phyloP scores from a whole-genome alignment of 2,888 invertebrate genomes.

The Baccha elongata region DNA sequence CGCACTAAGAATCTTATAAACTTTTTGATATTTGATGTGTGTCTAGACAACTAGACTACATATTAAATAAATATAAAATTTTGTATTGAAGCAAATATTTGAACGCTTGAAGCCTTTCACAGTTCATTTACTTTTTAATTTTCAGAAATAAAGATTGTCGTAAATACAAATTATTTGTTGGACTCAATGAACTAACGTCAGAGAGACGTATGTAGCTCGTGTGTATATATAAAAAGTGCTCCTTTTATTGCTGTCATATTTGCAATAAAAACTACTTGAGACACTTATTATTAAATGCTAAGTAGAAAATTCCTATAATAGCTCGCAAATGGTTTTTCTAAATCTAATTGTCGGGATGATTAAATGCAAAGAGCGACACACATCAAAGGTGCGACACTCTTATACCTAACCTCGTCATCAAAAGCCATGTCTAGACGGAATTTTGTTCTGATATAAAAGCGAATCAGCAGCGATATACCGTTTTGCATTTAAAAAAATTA shows the following conservation, averaged over 20 bases:
- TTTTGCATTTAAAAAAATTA: slow-evolving; percentile 22
- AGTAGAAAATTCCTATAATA: not conserved
- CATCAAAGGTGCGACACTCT: slow-evolving; percentile 19
- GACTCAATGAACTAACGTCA: too few relatives aligned
- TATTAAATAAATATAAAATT: too few relatives aligned
- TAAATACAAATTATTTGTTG: too few relatives aligned
- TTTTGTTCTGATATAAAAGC: slow-evolving; percentile 6
- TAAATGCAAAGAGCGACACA: not conserved
- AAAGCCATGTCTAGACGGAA: slow-evolving; percentile 10
- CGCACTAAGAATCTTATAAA: too few relatives aligned
- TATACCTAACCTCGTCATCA: not conserved
- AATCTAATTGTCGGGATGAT: not conserved
- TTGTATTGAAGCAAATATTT: too few relatives aligned
- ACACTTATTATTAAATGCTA: not conserved
- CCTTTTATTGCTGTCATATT: not conserved
- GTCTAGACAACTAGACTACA: too few relatives aligned
- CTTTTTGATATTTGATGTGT: too few relatives aligned
- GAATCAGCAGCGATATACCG: not conserved
- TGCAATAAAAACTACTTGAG: not conserved
- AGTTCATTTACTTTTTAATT: too few relatives aligned
- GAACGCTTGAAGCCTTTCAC: too few relatives aligned
- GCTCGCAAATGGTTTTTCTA: slow-evolving; percentile 4
- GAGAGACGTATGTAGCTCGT: too few relatives aligned
- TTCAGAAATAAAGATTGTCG: too few relatives aligned
- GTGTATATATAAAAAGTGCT: not conserved